Conservation (phyloP, 1,140 invertebrate genomes). For the Pseudoatta argentina region DNA sequence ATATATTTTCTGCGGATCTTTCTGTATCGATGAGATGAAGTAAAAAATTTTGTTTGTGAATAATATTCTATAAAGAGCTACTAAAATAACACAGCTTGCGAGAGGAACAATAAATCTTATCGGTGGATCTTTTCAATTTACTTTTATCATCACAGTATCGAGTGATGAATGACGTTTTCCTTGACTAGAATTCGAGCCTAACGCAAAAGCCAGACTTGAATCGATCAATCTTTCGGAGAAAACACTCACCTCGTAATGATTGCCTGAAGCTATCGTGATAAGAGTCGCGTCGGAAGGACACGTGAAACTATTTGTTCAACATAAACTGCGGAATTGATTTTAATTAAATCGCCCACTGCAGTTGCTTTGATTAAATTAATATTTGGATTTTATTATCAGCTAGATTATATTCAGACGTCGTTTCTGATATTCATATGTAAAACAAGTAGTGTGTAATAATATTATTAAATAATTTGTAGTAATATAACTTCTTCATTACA, state of each 20-base stretch:
- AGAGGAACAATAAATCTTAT: neutral
- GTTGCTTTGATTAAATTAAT: constrained; percentile 47
- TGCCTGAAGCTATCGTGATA: neutral
- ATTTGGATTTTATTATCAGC: constrained; percentile 26
- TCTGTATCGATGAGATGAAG: neutral
- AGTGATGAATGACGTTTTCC: constrained; percentile 26
- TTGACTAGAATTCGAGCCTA: neutral
- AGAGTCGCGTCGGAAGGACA: neutral
- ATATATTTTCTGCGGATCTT: neutral
- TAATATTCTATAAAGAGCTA: neutral
- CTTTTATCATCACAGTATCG: neutral
- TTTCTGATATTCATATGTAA: neutral
- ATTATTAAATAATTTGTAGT: constrained; percentile 15
- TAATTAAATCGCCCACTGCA: constrained; percentile 30
- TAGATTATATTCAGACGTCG: constrained; percentile 16
- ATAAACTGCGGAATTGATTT: constrained; percentile 19
- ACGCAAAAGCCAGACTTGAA: neutral
- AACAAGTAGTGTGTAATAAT: constrained; percentile 22
- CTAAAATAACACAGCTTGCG: neutral
- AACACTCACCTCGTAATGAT: neutral
- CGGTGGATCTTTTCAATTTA: neutral
- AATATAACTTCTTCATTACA: neutral
- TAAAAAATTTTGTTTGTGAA: neutral
- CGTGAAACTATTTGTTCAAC: neutral
- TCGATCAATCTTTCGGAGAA: constrained; percentile 40